A percentile compares a stretch with the other conserved stretches of the same genome.
Conservation (phyloP, 2,888 invertebrate species). For the Desoria tigrina region DNA sequence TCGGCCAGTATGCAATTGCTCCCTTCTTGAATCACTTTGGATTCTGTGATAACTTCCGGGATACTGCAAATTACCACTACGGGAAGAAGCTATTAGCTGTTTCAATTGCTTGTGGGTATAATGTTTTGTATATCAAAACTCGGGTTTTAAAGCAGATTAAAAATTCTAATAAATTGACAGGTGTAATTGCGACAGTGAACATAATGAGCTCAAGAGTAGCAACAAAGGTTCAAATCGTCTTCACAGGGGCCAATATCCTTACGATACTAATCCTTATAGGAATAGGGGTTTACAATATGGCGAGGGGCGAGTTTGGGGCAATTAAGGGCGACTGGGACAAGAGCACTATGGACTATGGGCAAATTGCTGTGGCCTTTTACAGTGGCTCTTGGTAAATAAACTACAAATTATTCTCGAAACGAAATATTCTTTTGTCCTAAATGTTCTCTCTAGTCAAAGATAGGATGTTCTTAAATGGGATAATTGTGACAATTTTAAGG, state of each 20-base stretch:
- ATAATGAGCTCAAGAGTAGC: constrained; percentile 94
- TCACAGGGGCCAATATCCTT: constrained; percentile 88
- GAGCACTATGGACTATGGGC: constrained; percentile 62
- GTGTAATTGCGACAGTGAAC: constrained; percentile 88
- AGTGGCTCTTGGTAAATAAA: constrained; percentile 65
- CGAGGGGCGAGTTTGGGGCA: constrained; percentile 64
- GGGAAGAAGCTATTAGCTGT: constrained; percentile 85
- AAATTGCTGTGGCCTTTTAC: constrained; percentile 91
- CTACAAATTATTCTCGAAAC: no score
- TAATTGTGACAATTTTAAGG: constrained; percentile 58
- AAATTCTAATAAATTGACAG: constrained; percentile 63
- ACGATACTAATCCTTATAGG: constrained; percentile 86
- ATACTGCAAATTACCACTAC: constrained; percentile 54
- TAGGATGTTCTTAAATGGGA: no score
- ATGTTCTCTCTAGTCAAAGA: no score
- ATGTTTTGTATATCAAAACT: not conserved
- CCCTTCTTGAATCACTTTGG: constrained; percentile 38
- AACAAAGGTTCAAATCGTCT: constrained; percentile 91
- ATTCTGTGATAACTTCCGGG: constrained; percentile 32
- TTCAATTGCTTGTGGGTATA: constrained; percentile 73
- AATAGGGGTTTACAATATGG: constrained; percentile 85
- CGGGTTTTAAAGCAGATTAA: constrained; percentile 24
- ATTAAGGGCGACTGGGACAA: constrained; percentile 28
- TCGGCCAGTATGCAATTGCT: constrained; percentile 89
- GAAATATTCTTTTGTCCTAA: no score